Base-by-base conservation (phyloP, 2,797 vertebrate species). In the Microctenopoma stevenorrisi region DNA sequence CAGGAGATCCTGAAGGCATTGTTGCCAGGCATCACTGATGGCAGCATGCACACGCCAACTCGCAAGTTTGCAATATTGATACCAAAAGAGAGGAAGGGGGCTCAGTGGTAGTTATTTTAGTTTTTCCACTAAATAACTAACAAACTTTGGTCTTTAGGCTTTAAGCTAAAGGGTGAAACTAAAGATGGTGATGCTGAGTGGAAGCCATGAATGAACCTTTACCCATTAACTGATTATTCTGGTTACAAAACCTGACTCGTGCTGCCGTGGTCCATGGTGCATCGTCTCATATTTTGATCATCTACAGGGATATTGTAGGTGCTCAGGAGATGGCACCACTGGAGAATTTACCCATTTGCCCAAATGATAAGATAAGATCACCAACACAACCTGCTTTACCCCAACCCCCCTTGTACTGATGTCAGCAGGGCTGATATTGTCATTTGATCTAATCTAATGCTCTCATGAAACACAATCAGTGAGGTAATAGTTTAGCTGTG, bases 11-110 rank as follows among this genome's bases (percentile, higher is more conserved):
- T 86, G 80, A 88, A 92, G 90, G 88, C 90, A 88, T 90, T 90
- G 89, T 93, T 91, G 86, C 79, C 76, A 78, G 79, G 87, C 86
- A 78, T 92, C 76, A 81, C 72, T 86, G 85, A 87, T 82, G 88
- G 85, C 82, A 82, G 88, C 90, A 90, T 89, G 86, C 83, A 78
- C 78, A 79, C 46, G 65, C 82, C 85, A 84, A 83, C 88, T 86
- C 77, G 14, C 72, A 70, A 63, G 74, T 77, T 78, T 92, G 87
- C 85, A 91, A 91, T 91, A 92, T 93, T 93, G 86, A 94, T 93
- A 83, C 67, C 28, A 35, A 56, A 25, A 79, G 68, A 65, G 65
- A 62, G 60, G 60, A 69, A 74, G 18, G 26, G 52, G 72, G 68
- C 73, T 65, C 43, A 1, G 55, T 47, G 43, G 51, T 37, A 65